phyloP scores from a whole-genome alignment of 2,888 invertebrate species.

The Branchipolynoe longqiensis region DNA sequence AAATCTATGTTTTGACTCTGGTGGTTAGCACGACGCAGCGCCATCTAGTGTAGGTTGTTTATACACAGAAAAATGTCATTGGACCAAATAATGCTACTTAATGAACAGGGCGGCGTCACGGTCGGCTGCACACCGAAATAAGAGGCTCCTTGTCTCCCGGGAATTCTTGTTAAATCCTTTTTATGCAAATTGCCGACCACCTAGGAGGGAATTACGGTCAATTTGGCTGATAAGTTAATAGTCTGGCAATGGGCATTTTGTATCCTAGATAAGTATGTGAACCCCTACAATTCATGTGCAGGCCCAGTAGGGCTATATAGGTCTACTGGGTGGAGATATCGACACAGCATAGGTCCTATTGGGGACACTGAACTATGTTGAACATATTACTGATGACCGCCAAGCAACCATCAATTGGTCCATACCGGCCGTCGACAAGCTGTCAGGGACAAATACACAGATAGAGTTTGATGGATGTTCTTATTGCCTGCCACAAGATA shows the following conservation, averaged over 20 bases:
- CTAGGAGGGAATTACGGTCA: constrained; percentile 42
- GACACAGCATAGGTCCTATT: too few species aligned
- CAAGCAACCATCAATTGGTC: background rate
- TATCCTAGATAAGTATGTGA: constrained; percentile 7
- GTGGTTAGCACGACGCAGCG: background rate
- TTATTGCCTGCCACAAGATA: constrained; percentile 19
- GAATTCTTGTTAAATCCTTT: constrained; percentile 44
- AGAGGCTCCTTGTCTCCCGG: constrained; percentile 47
- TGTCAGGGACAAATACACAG: constrained; percentile 20
- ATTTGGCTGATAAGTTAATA: constrained; percentile 55
- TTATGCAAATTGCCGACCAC: constrained; percentile 44
- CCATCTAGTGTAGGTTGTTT: constrained; percentile 18
- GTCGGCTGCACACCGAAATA: constrained; percentile 19
- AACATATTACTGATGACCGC: background rate
- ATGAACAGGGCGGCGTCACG: constrained; percentile 30
- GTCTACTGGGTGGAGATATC: background rate
- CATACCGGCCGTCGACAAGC: background rate
- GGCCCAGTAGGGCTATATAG: background rate
- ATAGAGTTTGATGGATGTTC: constrained; percentile 41
- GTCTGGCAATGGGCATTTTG: constrained; percentile 42
- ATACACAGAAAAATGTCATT: constrained; percentile 41
- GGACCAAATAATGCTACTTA: constrained; percentile 42
- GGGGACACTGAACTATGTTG: background rate
- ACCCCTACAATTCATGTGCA: background rate
- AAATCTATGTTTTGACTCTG: constrained; percentile 2